These are phyloP conservation scores for Periophthalmus modestus DNA, from an alignment of 2,113 vertebrate species.

Conservation along the genomic window DNA sequence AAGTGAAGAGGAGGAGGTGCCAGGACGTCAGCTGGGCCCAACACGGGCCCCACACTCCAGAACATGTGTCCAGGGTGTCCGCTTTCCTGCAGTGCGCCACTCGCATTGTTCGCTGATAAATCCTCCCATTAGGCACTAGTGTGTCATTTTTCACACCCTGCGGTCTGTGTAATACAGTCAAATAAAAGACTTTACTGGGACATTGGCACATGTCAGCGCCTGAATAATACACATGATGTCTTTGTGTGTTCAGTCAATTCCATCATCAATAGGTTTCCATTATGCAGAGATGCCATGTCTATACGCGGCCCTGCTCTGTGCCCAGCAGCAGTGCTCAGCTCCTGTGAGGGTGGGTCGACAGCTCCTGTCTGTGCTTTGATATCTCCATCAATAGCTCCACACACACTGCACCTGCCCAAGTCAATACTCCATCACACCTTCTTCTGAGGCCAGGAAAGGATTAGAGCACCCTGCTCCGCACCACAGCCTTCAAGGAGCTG, in stretches of 20 bases:
- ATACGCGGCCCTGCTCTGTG: constrained; percentile 66
- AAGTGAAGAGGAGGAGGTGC: constrained; percentile 72
- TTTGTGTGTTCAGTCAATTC: constrained; percentile 69
- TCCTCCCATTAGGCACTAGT: constrained; percentile 72
- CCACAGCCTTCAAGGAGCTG: constrained; percentile 48
- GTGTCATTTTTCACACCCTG: constrained; percentile 57
- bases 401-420: constrained; percentile 56
- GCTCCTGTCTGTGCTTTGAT: constrained; percentile 70
- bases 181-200: constrained; percentile 53
- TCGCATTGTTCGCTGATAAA: constrained; percentile 73
- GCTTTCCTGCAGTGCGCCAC: constrained; percentile 69
- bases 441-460: constrained; percentile 54
- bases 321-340: constrained; percentile 52
- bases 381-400: constrained; percentile 73
- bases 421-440: constrained; percentile 59
- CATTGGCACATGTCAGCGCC: constrained; percentile 64
- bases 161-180: constrained; percentile 58
- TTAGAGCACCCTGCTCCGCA: constrained; percentile 52
- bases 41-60: constrained; percentile 70
- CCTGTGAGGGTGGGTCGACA: constrained; percentile 61
- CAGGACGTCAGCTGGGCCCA: constrained; percentile 77
- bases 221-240: constrained; percentile 76
- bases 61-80: constrained; percentile 74
- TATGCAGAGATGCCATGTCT: constrained; percentile 69
- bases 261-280: constrained; percentile 78